These are phyloP conservation scores for Bucorvus abyssinicus DNA, from an alignment of 2,797 vertebrate genomes.

Conservation along the genomic window DNA sequence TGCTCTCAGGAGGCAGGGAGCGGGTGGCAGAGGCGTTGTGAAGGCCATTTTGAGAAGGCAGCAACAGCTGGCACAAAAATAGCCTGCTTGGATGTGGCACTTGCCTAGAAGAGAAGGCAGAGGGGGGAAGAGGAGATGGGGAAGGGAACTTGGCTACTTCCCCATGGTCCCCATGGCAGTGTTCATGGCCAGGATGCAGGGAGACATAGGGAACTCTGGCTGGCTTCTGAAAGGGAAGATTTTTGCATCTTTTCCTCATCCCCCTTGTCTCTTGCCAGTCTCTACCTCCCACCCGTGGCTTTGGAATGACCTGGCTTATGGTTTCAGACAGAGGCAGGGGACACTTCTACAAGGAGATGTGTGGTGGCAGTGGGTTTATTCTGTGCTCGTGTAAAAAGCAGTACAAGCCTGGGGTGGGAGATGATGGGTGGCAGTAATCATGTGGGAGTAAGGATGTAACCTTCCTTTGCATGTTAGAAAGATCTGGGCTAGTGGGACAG, in stretches of 20 bases:
- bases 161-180: not conserved
- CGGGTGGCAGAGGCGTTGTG: not conserved
- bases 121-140: not conserved
- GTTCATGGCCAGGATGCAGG: not conserved
- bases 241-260: not conserved
- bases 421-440: not conserved
- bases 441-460: not conserved
- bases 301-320: not conserved
- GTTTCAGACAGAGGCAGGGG: not conserved
- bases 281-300: not conserved
- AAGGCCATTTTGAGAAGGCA: not conserved
- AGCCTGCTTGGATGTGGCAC: not conserved
- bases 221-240: not conserved
- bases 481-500: not conserved
- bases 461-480: not conserved
- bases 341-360: not conserved
- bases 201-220: not conserved
- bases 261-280: not conserved
- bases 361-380: not conserved
- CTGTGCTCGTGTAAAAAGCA: not conserved
- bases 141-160: not conserved
- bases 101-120: not conserved
- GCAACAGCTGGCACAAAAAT: not conserved
- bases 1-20: slow-evolving; percentile 15
- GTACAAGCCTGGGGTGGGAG: not conserved